Evolutionary conservation across 2,797 vertebrate genomes (phyloP).

Genomic region (Anabas testudineus): DNA sequence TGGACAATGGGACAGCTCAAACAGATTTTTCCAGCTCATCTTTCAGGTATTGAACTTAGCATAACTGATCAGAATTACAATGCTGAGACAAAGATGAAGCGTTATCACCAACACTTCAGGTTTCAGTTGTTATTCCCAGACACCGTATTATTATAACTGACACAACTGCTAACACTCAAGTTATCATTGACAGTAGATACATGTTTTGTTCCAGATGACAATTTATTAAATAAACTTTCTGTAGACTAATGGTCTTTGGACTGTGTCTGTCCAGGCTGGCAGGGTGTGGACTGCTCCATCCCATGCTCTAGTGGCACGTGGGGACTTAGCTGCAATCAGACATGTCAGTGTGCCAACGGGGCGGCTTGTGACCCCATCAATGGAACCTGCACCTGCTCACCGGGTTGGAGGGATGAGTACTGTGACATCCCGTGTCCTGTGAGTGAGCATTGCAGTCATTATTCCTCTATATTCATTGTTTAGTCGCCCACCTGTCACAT

Average conservation of each 20-base stretch:
- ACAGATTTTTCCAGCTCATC: too few species aligned
- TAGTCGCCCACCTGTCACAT: neutral
- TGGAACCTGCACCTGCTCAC: constrained; percentile 90
- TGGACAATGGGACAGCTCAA: too few species aligned
- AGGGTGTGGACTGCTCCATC: constrained; percentile 91
- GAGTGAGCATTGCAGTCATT: constrained; percentile 63
- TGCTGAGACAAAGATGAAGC: too few species aligned
- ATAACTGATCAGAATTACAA: too few species aligned
- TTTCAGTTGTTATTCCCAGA: too few species aligned
- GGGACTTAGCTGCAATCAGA: constrained; percentile 92
- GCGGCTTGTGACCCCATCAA: constrained; percentile 90
- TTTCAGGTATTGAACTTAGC: too few species aligned
- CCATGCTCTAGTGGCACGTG: constrained; percentile 92
- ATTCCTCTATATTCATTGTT: neutral
- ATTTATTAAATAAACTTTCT: neutral
- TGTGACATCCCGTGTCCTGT: constrained; percentile 91
- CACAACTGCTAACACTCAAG: too few species aligned
- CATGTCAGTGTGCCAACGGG: constrained; percentile 88
- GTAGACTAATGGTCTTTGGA: neutral
- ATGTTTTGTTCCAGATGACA: too few species aligned
- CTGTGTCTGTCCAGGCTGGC: constrained; percentile 88
- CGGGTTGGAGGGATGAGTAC: constrained; percentile 90
- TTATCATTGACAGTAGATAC: too few species aligned
- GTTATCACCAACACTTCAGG: too few species aligned
- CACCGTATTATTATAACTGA: too few species aligned